Evolutionary conservation across 2,113 vertebrate genomes (phyloP).

Genomic region (Eulacestoma nigropectus): DNA sequence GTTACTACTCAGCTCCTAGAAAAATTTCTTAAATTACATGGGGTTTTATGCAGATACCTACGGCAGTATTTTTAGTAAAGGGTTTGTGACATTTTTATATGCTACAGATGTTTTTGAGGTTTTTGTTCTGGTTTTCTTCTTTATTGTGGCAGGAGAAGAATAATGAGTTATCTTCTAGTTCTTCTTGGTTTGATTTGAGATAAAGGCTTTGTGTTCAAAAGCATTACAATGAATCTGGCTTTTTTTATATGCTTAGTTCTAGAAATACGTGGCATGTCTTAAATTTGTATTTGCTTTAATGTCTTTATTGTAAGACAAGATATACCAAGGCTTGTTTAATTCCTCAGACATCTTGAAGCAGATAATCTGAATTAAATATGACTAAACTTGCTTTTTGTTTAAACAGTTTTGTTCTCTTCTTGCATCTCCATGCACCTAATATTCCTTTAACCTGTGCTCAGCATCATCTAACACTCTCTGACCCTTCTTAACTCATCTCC

Average conservation of each 20-base stretch:
- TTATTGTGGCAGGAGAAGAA: neutral
- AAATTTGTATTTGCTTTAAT: neutral
- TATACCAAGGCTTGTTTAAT: neutral
- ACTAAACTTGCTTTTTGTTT: neutral
- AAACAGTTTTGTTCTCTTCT: neutral
- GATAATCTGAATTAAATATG: neutral
- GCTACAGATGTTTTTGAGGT: neutral
- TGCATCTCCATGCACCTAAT: neutral
- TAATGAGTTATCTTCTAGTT: neutral
- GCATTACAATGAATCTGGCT: neutral
- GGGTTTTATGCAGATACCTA: neutral
- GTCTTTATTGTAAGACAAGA: neutral
- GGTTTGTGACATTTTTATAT: neutral
- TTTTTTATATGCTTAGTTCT: neutral
- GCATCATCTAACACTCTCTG: neutral
- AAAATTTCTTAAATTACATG: neutral
- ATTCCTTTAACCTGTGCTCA: neutral
- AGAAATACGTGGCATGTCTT: neutral
- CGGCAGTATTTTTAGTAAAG: neutral
- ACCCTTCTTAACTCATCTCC: neutral
- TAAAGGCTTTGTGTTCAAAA: neutral
- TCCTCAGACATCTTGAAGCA: neutral
- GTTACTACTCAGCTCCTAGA: neutral
- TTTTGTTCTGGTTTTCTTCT: neutral
- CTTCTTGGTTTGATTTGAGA: neutral